Evolutionary conservation across 2,797 vertebrate species (phyloP), one percentile per base, ranked within the genome.

Genomic region (Chloroceryle inda): DNA sequence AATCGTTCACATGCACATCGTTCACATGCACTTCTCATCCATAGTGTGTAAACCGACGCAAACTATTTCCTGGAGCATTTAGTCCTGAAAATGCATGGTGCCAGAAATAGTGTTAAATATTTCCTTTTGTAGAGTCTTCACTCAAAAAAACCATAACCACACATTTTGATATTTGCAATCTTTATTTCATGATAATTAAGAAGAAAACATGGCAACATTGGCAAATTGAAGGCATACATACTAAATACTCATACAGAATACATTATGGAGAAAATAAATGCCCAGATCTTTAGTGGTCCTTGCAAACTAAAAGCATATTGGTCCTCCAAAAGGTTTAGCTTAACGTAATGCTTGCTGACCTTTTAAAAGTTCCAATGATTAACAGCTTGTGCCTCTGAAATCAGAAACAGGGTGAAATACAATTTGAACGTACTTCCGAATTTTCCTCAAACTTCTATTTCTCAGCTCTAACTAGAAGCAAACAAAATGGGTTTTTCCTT

Each of bases 201-300:
- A 94, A 94, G 93, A 95, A 95, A 95, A 96, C 96, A 95, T 95
- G 90, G 96, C 94, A 96, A 97, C 94, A 95, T 71, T 45, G 88
- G 94, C 93, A 96, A 91, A 96, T 91, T 44, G 94, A 96, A 97
- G 95, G 96, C 95, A 80, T 97, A 96, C 88, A 96, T 89, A 97
- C 95, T 96, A 96, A 95, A 97, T 97, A 97, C 68, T 92, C 78
- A 80, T 91, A 96, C 96, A 96, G 94, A 96, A 95, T 96, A 97
- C 88, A 94, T 89, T 33, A 95, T 89, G 95, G 90, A 96, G 88
- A 96, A 96, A 92, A 88, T 81, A 97, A 96, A 97, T 97, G 95
- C 96, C 96, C 94, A 92, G 93, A 85, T 95, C 83, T 94, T 88
- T 80, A 95, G 88, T 93, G 94, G 93, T 95, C 94, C 95, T 96